Evolutionary conservation across 2,888 invertebrate species (phyloP).

Genomic region (Phortica okadai): DNA sequence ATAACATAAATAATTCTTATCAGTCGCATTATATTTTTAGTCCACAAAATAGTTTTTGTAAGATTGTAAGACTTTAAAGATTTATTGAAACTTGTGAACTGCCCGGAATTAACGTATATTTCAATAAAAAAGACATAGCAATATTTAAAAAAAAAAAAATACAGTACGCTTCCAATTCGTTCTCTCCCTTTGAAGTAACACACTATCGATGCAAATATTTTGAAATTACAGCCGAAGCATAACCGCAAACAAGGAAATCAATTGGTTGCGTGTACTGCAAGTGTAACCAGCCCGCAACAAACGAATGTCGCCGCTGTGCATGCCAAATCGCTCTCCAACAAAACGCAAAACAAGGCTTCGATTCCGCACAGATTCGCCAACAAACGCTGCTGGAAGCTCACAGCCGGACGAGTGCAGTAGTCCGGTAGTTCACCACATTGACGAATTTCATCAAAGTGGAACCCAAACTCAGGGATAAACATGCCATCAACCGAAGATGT

Average conservation of each 20-base stretch:
- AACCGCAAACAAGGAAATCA: constrained; percentile 57
- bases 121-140: too few species aligned
- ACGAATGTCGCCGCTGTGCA: constrained; percentile 29
- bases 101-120: too few species aligned
- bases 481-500: constrained; percentile 55
- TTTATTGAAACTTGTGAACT: too few species aligned
- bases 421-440: constrained; percentile 70
- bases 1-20: too few species aligned
- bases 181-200: too few species aligned
- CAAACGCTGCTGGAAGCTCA: constrained; percentile 65
- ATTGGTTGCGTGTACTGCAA: constrained; percentile 67
- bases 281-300: constrained; percentile 42
- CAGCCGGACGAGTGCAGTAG: constrained; percentile 53
- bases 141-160: background rate
- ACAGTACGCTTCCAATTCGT: too few species aligned
- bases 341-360: constrained; percentile 31
- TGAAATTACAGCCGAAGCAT: constrained; percentile 38
- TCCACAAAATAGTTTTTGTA: too few species aligned
- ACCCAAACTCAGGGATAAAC: constrained; percentile 62
- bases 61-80: too few species aligned
- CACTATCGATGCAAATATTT: constrained; percentile 45
- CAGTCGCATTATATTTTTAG: too few species aligned
- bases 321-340: constrained; percentile 32
- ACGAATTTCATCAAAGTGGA: constrained; percentile 74
- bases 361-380: constrained; percentile 60